A percentile compares a stretch with the other conserved stretches of the same genome.
These are phyloP conservation scores for Anolis carolinensis DNA, from an alignment of 2,113 vertebrate species.

Conservation along the genomic window DNA sequence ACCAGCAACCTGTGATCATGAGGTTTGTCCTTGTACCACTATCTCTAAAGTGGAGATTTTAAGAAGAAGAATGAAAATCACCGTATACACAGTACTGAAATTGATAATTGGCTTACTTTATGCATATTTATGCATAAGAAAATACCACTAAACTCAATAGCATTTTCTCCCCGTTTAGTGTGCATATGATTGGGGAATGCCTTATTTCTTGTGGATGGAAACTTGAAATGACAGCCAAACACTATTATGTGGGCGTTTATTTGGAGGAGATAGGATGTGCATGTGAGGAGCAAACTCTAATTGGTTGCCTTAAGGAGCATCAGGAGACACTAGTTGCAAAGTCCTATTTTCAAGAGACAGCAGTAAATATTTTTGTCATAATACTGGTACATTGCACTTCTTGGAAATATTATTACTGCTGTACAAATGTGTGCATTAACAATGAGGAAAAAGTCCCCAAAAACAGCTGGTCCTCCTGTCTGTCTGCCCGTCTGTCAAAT, in stretches of 20 bases:
- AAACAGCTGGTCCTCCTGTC: conserved; percentile 8
- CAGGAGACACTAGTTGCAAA: conserved; percentile 42
- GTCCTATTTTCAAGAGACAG: conserved; percentile 32
- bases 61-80: background rate
- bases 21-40: background rate
- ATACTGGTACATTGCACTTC: conserved; percentile 33
- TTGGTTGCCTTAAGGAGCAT: background rate
- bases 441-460: conserved; percentile 27
- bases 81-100: background rate
- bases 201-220: background rate
- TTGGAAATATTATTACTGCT: conserved; percentile 52
- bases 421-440: conserved; percentile 34
- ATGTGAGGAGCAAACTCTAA: conserved; percentile 4
- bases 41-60: background rate
- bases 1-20: background rate
- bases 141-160: background rate
- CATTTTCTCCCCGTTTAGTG: background rate
- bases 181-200: background rate
- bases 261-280: background rate
- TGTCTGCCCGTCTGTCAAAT: background rate
- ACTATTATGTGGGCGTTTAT: background rate
- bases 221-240: background rate
- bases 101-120: background rate
- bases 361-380: conserved; percentile 22
- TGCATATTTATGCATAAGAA: background rate